Percentiles rank a stretch among this genome's conserved stretches.
Evolutionary conservation across 1,140 invertebrate species (phyloP).

Genomic region (Lordiphosa clarofinis): DNA sequence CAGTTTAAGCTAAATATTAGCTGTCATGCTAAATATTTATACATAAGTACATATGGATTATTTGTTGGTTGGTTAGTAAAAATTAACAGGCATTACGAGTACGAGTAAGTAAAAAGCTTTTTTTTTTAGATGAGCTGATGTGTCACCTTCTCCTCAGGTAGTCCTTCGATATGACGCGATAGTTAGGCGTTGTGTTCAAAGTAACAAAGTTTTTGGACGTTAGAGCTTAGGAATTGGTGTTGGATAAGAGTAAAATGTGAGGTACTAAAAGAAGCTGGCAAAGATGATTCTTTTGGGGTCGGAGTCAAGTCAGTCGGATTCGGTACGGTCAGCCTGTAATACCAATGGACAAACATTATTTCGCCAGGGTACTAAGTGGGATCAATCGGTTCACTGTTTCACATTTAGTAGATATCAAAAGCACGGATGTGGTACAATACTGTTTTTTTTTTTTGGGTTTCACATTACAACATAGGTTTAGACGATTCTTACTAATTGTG

Average conservation of each 20-base stretch:
- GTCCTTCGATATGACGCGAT: slow-evolving; percentile 46
- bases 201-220: slow-evolving; percentile 51
- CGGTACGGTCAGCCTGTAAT: neutral
- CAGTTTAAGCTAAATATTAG: slow-evolving; percentile 43
- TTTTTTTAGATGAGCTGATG: slow-evolving; percentile 62
- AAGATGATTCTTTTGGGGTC: slow-evolving; percentile 9
- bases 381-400: slow-evolving; percentile 12
- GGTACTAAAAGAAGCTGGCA: slow-evolving; percentile 30
- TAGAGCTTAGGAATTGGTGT: slow-evolving; percentile 52
- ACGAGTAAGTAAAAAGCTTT: slow-evolving; percentile 61
- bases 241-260: slow-evolving; percentile 12
- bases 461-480: slow-evolving; percentile 65
- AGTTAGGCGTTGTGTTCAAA: slow-evolving; percentile 56
- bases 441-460: slow-evolving; percentile 23
- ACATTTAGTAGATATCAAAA: slow-evolving; percentile 79
- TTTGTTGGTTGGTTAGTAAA: slow-evolving; percentile 13
- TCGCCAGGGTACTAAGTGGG: neutral
- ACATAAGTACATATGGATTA: slow-evolving; percentile 28
- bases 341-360: neutral
- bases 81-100: slow-evolving; percentile 53
- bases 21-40: slow-evolving; percentile 57
- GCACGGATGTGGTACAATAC: slow-evolving; percentile 49
- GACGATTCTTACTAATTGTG: slow-evolving; percentile 92
- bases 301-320: too few relatives aligned
- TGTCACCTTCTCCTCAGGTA: slow-evolving; percentile 68